Percentiles rank a stretch among this genome's conserved stretches.
Evolutionary conservation across 2,797 vertebrate species (phyloP).

Genomic region (Phoeniculus purpureus): DNA sequence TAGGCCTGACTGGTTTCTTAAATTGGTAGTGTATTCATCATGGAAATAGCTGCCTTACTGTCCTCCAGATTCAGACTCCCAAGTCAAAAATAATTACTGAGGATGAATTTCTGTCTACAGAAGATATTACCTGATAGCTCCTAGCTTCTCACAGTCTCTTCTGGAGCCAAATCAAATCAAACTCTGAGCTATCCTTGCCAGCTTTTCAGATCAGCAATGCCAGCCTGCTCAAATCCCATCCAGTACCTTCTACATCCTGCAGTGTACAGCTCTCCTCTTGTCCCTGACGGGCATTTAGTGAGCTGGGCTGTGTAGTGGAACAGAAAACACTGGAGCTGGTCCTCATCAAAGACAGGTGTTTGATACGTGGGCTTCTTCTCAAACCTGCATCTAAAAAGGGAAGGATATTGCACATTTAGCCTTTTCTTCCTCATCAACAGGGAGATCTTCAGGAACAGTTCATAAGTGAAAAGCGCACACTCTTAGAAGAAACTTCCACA

Average conservation of each 20-base stretch:
- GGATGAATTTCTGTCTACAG: conserved; percentile 11
- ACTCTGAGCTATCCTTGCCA: background rate
- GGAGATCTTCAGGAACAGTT: background rate
- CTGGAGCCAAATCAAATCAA: conserved; percentile 34
- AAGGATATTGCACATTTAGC: background rate
- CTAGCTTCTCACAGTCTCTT: conserved; percentile 15
- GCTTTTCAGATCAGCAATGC: conserved; percentile 28
- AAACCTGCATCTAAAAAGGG: conserved; percentile 76
- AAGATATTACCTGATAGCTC: background rate
- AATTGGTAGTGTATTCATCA: conserved; percentile 3
- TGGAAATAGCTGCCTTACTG: background rate
- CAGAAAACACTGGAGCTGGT: conserved; percentile 84
- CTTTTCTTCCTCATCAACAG: background rate
- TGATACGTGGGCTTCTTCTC: conserved; percentile 91
- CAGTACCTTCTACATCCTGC: conserved; percentile 63
- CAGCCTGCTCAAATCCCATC: background rate
- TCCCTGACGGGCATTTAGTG: conserved; percentile 77
- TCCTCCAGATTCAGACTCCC: conserved; percentile 11
- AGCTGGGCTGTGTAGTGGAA: conserved; percentile 80
- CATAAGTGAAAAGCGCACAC: background rate
- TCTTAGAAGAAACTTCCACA: background rate
- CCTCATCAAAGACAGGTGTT: conserved; percentile 79
- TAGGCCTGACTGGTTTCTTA: conserved; percentile 9
- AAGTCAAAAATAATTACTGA: conserved; percentile 40
- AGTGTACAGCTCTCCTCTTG: conserved; percentile 62